Evolutionary conservation across 64 coral and sea anemone genomes (phyloP), one percentile per base, ranked within the genome.

Genomic region (Porites lutea): DNA sequence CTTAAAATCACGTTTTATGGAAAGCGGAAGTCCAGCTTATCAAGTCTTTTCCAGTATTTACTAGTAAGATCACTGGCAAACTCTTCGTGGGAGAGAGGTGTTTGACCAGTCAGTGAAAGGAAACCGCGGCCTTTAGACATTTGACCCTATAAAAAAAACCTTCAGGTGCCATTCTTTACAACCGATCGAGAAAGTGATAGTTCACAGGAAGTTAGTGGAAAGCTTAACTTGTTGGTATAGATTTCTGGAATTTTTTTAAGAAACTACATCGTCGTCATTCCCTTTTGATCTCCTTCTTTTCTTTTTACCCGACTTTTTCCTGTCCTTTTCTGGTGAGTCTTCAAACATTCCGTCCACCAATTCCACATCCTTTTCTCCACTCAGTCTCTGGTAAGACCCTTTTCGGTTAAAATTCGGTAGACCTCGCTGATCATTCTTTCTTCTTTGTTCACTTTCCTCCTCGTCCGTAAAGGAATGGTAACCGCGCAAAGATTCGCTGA

Each of bases 291-390:
- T 75, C 23, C 55, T 54, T 13, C 48, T 84, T 6, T 13, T 43
- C 45, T 55, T 89, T 59, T 69, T 92, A 47, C 72, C 54, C 16
- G 79, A 62, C 74, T 86, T 83, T 47, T 49, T 85, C 62, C 72
- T 50, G 48, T n/a, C 49, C 47, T 50, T 72, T 44, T 92, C 90
- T 2, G 80, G 61, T 6, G 90, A 71, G 48, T 77, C 82, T 5
- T 74, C 91, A 10, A 92, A 92, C 82, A 92, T 87, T 60, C 70
- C 91, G 15, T 92, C 83, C 48, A 79, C 69, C 63, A 87, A 48
- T 70, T 87, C 91, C 16, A 27, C 5, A 68, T 22, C 52, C 2
- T 87, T 65, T 65, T 79, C 76, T 13, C 55, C 63, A 44, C 61
- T 75, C n/a, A 85, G 84, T 37, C 5, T 21, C 11, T 74, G 57